Evolutionary conservation across 2,797 vertebrate genomes (phyloP), one percentile per base, ranked within the genome.

Genomic region (Pitangus sulphuratus): DNA sequence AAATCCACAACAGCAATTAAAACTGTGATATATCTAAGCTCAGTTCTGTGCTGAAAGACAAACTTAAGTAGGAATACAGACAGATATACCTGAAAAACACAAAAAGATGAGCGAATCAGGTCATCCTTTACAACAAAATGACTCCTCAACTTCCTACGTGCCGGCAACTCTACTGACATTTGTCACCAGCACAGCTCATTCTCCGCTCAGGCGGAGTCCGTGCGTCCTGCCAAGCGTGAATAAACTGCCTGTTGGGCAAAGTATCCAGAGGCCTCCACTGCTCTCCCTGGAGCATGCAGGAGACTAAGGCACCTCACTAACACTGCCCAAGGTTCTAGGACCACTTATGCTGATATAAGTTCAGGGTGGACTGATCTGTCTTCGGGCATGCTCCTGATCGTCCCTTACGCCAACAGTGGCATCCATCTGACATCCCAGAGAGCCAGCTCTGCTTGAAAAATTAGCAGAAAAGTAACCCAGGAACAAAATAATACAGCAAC

Each of bases 261-360:
- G 30, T 15, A 68, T 28, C 60, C 65, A 61, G 54, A 87, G n/a
- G 50, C 13, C 71, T 31, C 19, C 53, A 2, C 6, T 16, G 21
- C 22, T 56, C 37, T 26, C 47, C 37, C 13, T 4, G 1, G 20
- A 78, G 62, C 31, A 28, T 0, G 1, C 0, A 84, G 51, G 25
- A 84, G 25, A 51, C 19, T 11, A 31, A 61, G 40, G 31, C 22
- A 87, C 33, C 62, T 40, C n/a, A 50, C 30, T 25, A 58, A 56
- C 18, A 45, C 3, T 66, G 75, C 33, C 57, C 58, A 21, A 42
- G 22, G 54, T 47, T 82, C 58, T 44, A 44, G 30, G 21, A 33
- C 17, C 12, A 30, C 19, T 48, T 53, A 15, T n/a, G 14, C 25
- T 39, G 24, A 70, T 8, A 4, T 0, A 76, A 87, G 65, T 40